These are phyloP conservation scores for Drosophila repletoides DNA, from an alignment of 1,140 invertebrate genomes.

Conservation along the genomic window DNA sequence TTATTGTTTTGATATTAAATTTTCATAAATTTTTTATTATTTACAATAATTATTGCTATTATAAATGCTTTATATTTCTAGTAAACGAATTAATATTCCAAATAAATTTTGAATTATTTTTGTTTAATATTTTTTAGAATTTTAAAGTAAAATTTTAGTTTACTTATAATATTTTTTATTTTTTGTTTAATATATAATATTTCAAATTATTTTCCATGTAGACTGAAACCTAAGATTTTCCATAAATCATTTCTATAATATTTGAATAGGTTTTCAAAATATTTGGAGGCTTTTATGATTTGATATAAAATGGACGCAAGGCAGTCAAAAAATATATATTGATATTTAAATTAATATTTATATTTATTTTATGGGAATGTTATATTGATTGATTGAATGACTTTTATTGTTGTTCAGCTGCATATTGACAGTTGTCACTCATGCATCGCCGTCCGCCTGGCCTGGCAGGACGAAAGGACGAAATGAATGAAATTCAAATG, in stretches of 20 bases:
- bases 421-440: constrained; percentile 63
- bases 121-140: background rate
- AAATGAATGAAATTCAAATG: background rate
- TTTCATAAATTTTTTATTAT: background rate
- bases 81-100: too few species aligned
- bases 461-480: background rate
- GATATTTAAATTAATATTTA: constrained; percentile 17
- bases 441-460: constrained; percentile 28
- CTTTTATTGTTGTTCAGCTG: constrained; percentile 39
- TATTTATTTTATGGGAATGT: background rate
- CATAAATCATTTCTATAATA: too few species aligned
- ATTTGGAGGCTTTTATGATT: background rate
- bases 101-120: background rate
- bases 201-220: background rate
- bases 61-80: too few species aligned
- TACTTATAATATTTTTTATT: background rate
- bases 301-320: constrained; percentile 38
- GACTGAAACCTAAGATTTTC: too few species aligned
- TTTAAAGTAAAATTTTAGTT: too few species aligned
- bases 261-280: too few species aligned
- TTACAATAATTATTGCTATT: too few species aligned
- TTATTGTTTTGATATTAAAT: background rate
- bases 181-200: background rate
- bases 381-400: constrained; percentile 60
- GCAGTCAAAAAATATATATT: constrained; percentile 45